Evolutionary conservation across 2,888 invertebrate genomes (phyloP).

Genomic region (Aphidoletes aphidimyza): DNA sequence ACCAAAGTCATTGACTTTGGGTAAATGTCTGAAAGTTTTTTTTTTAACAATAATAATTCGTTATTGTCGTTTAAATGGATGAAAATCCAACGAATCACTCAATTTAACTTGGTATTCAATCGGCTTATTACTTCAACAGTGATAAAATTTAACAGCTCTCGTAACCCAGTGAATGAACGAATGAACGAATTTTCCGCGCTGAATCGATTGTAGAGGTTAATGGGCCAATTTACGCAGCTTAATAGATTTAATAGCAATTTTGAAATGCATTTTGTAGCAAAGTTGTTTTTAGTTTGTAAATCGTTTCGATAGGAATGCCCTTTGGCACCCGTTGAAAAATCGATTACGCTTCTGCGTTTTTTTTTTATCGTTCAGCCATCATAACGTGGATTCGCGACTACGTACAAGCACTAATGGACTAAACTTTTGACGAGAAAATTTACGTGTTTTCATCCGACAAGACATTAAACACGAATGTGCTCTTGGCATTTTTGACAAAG

Average conservation of each 20-base stretch:
- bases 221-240: constrained; percentile 34
- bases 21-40: background rate
- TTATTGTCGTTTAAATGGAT: background rate
- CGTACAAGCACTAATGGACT: too few species aligned
- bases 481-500: too few species aligned
- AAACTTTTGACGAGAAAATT: too few species aligned
- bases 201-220: constrained; percentile 3
- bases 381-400: too few species aligned
- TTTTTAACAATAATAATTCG: background rate
- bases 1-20: background rate
- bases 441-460: too few species aligned
- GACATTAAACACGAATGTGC: too few species aligned
- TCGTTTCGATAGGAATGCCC: background rate
- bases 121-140: background rate
- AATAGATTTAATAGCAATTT: constrained; percentile 27
- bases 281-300: background rate
- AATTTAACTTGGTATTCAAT: constrained; percentile 11
- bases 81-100: background rate
- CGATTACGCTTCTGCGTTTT: too few species aligned
- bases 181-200: background rate
- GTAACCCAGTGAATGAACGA: background rate
- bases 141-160: background rate
- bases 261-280: constrained; percentile 2
- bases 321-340: background rate
- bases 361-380: too few species aligned